Base-by-base conservation (phyloP, 2,888 invertebrate genomes). In the Unio delphinus region DNA sequence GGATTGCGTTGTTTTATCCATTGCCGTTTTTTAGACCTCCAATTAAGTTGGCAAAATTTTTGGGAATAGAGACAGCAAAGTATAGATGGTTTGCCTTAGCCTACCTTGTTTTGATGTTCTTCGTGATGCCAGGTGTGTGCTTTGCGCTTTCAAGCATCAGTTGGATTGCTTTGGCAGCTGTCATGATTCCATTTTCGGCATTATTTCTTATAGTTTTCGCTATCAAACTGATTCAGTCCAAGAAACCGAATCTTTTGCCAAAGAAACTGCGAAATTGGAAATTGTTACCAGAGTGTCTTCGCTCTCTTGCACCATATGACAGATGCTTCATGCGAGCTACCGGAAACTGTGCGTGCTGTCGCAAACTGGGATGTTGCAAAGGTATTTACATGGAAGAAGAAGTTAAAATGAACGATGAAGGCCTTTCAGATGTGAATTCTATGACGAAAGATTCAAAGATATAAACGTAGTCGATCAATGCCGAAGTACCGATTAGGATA, bases 1-100 rank as follows among this genome's bases (percentile, higher is more conserved):
- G 89, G 54, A 92, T 93, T 58, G 58, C 92, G 0, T 77, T 92
- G 5, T 92, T 91, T 82, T 92, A 92, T 79, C 91, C 92, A 0
- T 82, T 92, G 23, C 92, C 92, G 4, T 89, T 89, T 75, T 87
- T 91, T 81, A 83, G 92, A 58, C 82, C 91, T 56, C 92, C 92
- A 0, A 90, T 92, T 45, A 78, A 79, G 5, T 74, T 92, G 68
- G 91, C 92, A 3, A 91, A 90, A 76, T 82, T 88, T 55, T 85
- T 93, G 23, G 92, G 92, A 23, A 86, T 90, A 54, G 89, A 89
- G n/a, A 92, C 92, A 0, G 91, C 92, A n/a, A 85, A 91, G 77
- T 92, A 92, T 77, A 90, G 92, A 4, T 92, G 92, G 92, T 92
- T 92, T 82, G 91, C 92, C 5, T 74, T 92, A 11, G 75, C 90